Evolutionary conservation across 2,113 vertebrate genomes (phyloP).

Genomic region (Pundamilia nyererei): DNA sequence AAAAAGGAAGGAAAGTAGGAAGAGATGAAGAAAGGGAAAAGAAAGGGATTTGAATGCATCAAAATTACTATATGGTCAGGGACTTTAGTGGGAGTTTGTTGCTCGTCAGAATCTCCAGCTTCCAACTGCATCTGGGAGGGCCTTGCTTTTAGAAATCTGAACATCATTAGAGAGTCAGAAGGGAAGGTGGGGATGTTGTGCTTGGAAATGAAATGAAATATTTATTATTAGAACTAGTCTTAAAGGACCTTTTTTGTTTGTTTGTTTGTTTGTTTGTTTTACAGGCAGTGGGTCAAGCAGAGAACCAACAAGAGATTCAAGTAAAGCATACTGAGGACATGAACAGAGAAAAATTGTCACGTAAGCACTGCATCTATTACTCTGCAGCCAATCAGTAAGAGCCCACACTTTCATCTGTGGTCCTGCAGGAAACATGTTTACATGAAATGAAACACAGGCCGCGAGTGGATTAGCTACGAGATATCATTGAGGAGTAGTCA

Average conservation of each 20-base stretch:
- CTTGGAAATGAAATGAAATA: background rate
- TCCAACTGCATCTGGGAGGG: background rate
- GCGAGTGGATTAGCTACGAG: background rate
- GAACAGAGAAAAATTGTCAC: background rate
- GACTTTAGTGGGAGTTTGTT: background rate
- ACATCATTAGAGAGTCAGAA: slow-evolving; percentile 2
- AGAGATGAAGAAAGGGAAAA: background rate
- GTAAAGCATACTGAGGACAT: background rate
- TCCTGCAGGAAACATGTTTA: slow-evolving; percentile 6
- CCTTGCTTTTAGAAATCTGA: background rate
- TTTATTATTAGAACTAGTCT: background rate
- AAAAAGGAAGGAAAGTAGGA: background rate
- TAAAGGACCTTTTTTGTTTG: fast-evolving
- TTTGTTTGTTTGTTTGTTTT: background rate
- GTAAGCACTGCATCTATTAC: background rate
- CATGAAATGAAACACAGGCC: background rate
- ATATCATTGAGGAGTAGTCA: background rate
- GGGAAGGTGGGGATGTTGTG: background rate
- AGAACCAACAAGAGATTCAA: background rate
- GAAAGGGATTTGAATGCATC: background rate
- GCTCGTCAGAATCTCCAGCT: background rate
- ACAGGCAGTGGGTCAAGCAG: background rate
- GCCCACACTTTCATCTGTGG: background rate
- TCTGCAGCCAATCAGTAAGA: background rate
- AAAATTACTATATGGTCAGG: background rate